These are phyloP conservation scores for Plagiodera versicolora DNA, from an alignment of 2,888 invertebrate genomes.

Conservation along the genomic window DNA sequence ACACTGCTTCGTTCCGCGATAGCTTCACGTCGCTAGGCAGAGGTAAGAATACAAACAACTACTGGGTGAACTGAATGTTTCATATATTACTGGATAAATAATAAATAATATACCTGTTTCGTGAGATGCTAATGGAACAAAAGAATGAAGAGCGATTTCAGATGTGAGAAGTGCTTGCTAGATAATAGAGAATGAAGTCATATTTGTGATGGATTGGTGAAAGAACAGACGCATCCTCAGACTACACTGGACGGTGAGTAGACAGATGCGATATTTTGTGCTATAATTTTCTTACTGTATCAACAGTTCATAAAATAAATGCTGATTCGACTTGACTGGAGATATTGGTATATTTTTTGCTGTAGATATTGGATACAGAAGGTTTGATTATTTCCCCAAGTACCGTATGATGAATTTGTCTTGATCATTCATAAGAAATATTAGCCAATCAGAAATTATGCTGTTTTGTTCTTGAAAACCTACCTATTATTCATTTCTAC, in stretches of 20 bases:
- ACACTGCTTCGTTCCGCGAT: too few relatives aligned
- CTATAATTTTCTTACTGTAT: neutral
- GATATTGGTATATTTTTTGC: too few relatives aligned
- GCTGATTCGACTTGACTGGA: too few relatives aligned
- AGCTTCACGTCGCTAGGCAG: slow-evolving; percentile 8
- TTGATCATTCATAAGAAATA: too few relatives aligned
- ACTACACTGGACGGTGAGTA: neutral
- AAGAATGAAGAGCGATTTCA: neutral
- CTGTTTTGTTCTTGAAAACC: too few relatives aligned
- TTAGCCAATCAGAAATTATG: too few relatives aligned
- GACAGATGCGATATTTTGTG: neutral
- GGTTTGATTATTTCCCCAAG: too few relatives aligned
- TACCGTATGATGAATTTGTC: too few relatives aligned
- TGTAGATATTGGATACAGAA: too few relatives aligned
- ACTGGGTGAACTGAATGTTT: slow-evolving; percentile 2
- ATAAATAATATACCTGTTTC: neutral
- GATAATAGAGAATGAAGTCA: neutral
- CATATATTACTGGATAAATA: slow-evolving; percentile 2
- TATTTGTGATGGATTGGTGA: neutral
- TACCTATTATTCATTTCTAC: too few relatives aligned
- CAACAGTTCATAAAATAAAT: too few relatives aligned
- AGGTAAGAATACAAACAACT: slow-evolving; percentile 3
- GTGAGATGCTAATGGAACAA: slow-evolving; percentile 5
- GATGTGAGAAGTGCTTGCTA: neutral
- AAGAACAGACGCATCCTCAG: neutral